Evolutionary conservation across 1,140 invertebrate genomes (phyloP).

Genomic region (Frieseomelitta varia): DNA sequence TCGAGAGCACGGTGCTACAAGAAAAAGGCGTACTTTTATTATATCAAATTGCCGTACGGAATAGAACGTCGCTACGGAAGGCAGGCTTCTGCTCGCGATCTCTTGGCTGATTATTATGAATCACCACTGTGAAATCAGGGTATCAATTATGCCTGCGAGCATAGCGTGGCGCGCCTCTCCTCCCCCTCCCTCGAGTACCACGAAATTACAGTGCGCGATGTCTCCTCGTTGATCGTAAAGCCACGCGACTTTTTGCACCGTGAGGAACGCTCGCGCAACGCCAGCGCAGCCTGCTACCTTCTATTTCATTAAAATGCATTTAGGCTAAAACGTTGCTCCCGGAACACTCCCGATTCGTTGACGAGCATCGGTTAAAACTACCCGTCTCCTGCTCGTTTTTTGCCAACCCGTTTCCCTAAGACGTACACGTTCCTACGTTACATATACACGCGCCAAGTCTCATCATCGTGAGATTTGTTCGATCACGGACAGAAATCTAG

Average conservation of each 20-base stretch:
- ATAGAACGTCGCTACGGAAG: slow-evolving; percentile 17
- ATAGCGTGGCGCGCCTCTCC: slow-evolving; percentile 37
- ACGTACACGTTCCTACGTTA: no score
- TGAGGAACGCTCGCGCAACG: background rate
- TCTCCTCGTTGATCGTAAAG: slow-evolving; percentile 47
- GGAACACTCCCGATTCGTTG: background rate
- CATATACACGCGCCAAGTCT: no score
- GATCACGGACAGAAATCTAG: no score
- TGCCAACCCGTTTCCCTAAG: no score
- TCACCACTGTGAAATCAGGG: slow-evolving; percentile 47
- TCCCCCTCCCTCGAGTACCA: slow-evolving; percentile 21
- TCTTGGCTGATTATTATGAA: slow-evolving; percentile 53
- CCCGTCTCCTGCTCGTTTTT: background rate
- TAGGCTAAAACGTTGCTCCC: slow-evolving; percentile 36
- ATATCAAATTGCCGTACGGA: slow-evolving; percentile 36
- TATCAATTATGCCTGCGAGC: slow-evolving; percentile 47
- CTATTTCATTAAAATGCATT: slow-evolving; percentile 53
- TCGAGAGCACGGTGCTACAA: slow-evolving; percentile 3
- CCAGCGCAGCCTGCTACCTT: background rate
- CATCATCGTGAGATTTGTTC: no score
- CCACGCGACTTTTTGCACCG: slow-evolving; percentile 9
- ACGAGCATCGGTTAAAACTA: slow-evolving; percentile 19
- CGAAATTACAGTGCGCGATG: slow-evolving; percentile 45
- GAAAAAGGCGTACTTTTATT: slow-evolving; percentile 50
- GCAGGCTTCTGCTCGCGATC: slow-evolving; percentile 28